phyloP scores from a whole-genome alignment of 1,140 invertebrate species.

The Procambarus virginalis region DNA sequence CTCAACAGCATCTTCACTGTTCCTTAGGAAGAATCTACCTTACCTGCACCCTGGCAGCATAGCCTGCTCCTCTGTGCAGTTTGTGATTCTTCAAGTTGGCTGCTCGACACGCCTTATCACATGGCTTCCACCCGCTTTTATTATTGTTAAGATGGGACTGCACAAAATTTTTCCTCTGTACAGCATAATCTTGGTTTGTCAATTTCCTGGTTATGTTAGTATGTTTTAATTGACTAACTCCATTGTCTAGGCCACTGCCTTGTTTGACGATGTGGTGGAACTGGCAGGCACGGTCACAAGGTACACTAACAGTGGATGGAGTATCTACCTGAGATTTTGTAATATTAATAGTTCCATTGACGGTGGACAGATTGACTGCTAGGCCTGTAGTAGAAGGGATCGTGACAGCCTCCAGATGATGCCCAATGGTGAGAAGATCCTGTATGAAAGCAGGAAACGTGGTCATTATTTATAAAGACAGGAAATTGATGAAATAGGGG shows the following conservation, averaged over 20 bases:
- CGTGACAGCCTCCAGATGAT: background rate
- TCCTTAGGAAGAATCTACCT: background rate
- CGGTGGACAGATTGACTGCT: background rate
- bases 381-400: too few species aligned
- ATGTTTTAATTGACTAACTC: background rate
- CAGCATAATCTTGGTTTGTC: background rate
- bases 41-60: constrained; percentile 38
- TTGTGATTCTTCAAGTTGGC: constrained; percentile 1
- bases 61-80: background rate
- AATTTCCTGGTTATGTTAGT: background rate
- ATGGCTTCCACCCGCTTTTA: background rate
- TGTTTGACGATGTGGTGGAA: background rate
- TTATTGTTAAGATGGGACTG: background rate
- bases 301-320: background rate
- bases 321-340: background rate
- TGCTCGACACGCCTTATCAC: constrained; percentile 15
- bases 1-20: background rate
- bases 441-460: background rate
- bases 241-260: background rate
- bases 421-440: constrained; percentile 8
- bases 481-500: too few species aligned
- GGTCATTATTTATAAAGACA: too few species aligned
- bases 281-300: background rate
- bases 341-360: background rate
- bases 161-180: background rate